Base-by-base conservation (phyloP, 1,140 invertebrate species). In the Lepidurus packardi region DNA sequence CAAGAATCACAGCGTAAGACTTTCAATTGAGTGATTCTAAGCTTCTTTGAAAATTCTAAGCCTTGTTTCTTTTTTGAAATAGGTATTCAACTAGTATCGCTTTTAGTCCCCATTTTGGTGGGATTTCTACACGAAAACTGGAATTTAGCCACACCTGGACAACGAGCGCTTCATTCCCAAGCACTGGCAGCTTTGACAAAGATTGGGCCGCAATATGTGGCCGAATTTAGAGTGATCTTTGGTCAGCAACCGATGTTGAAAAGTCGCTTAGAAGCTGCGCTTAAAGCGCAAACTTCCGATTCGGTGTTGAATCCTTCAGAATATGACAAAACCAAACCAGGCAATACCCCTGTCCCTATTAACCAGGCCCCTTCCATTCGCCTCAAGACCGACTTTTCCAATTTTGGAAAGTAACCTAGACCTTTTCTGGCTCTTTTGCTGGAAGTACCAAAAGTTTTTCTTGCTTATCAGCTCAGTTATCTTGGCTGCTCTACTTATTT, bases 371-470 rank as follows among this genome's bases (percentile, higher is more conserved):
- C 93, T 75, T 92, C 94, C 10, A 98, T 98, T 82, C 95, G 96
- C 85, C 88, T 98, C 73, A 98, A 97, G 89, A 98, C 94, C 21
- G 94, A 97, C 86, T 98, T 98, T 84, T 95, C 94, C 82, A 96
- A 98, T 87, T 98, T 95, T 78, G 80, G 73, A n/a, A 73, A 78
- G 42, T 78, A 44, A 45, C 25, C 13, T 7, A n/a, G 9, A 16
- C 8, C 11, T 21, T 25, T 75, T 41, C 13, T 25, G 43, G 45
- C 1, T n/a, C 43, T 78, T 73, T 13, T 78, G 1, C 13, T 74
- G 53, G 65, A 78, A 47, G 75, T 78, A 13, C 53, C 21, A 75
- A 24, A 47, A 43, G 41, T 75, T 42, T 74, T 21, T 47, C 21
- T 47, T 34, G 78, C 73, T 13, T 74, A 45, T 43, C 41, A 34